A percentile compares a stretch with the other conserved stretches of the same genome.
These are phyloP conservation scores for Xanthia icteritia DNA, from an alignment of 2,888 invertebrate species.

Conservation along the genomic window DNA sequence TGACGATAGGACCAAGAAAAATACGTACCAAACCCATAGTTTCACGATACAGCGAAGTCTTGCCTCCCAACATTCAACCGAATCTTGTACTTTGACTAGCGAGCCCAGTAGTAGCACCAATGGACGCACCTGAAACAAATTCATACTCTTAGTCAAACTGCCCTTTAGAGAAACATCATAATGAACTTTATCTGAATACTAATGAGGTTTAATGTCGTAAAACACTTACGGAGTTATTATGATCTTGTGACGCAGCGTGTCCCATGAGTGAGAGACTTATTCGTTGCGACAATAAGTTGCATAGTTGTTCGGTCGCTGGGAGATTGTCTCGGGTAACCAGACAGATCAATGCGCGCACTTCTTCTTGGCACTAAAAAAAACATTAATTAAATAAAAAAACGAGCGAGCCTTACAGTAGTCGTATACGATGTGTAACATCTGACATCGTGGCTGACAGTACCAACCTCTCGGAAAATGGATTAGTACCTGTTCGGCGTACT, in stretches of 20 bases:
- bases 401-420: no score
- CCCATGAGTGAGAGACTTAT: conserved; percentile 95
- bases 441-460: no score
- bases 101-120: conserved; percentile 97
- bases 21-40: conserved; percentile 92
- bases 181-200: background rate
- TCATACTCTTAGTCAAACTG: background rate
- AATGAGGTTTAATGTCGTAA: conserved; percentile 5
- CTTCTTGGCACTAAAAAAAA: conserved; percentile 93
- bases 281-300: conserved; percentile 94
- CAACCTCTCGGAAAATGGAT: no score
- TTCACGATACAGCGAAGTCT: conserved; percentile 96
- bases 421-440: no score
- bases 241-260: conserved; percentile 92
- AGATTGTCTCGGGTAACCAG: conserved; percentile 96
- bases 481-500: no score
- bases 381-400: background rate
- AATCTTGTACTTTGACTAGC: conserved; percentile 97
- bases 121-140: conserved; percentile 92
- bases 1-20: background rate
- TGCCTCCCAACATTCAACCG: conserved; percentile 96
- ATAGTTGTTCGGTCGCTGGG: conserved; percentile 95
- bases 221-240: conserved; percentile 86
- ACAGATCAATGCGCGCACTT: conserved; percentile 96
- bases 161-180: background rate